Conservation (phyloP, 2,113 vertebrate genomes). For the Lasiurus cinereus region DNA sequence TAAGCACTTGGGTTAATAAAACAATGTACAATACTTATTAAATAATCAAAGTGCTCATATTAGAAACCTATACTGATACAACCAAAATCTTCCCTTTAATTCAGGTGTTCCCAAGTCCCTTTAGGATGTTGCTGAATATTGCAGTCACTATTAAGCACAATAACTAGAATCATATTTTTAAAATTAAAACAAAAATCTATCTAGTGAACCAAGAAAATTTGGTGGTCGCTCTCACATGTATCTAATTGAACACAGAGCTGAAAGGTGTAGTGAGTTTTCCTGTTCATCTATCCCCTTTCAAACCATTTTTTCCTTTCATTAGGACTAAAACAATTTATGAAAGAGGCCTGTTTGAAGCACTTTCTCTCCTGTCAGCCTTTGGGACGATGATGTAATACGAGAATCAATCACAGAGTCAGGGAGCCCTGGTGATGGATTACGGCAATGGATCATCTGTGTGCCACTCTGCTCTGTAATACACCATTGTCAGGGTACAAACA, state of each 20-base stretch:
- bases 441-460: background rate
- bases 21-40: background rate
- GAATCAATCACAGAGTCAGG: background rate
- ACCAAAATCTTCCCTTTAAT: background rate
- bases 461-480: background rate
- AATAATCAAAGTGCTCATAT: background rate
- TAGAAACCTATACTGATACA: background rate
- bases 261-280: slow-evolving; percentile 56
- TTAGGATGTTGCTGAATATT: background rate
- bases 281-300: background rate
- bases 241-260: slow-evolving; percentile 11
- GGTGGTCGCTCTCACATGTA: background rate
- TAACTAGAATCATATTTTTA: background rate
- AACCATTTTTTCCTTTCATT: slow-evolving; percentile 60
- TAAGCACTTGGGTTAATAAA: slow-evolving; percentile 18
- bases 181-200: background rate
- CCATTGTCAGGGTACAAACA: background rate
- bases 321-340: slow-evolving; percentile 56
- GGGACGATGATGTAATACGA: slow-evolving; percentile 46
- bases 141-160: background rate
- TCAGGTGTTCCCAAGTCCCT: background rate
- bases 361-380: slow-evolving; percentile 51
- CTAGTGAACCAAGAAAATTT: background rate
- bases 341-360: slow-evolving; percentile 31
- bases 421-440: background rate